A percentile compares a stretch with the other conserved stretches of the same genome.
Evolutionary conservation across 1,140 invertebrate species (phyloP).

Genomic region (Drosophila ficusphila): DNA sequence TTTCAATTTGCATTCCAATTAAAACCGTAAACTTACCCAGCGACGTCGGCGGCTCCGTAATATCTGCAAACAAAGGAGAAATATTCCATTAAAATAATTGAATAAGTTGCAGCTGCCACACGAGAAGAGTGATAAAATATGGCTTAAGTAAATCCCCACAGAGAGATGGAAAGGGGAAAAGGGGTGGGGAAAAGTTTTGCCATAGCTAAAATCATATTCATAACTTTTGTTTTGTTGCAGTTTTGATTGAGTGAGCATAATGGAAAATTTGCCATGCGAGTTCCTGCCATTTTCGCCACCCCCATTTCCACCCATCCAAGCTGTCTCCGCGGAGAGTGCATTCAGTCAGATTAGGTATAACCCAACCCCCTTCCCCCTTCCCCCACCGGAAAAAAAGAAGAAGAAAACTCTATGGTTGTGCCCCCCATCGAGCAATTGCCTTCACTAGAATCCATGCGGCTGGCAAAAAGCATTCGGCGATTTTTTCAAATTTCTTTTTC

Average conservation of each 20-base stretch:
- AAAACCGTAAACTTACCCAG: slow-evolving; percentile 50
- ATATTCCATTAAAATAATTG: slow-evolving; percentile 79
- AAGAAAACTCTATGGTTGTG: slow-evolving; percentile 2
- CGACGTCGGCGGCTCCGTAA: slow-evolving; percentile 3
- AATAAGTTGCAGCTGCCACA: slow-evolving; percentile 70
- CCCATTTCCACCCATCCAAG: not conserved
- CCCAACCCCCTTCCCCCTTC: too few relatives aligned
- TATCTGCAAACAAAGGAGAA: slow-evolving; percentile 43
- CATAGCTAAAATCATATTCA: slow-evolving; percentile 64
- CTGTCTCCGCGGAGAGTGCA: slow-evolving; percentile 50
- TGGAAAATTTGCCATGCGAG: slow-evolving; percentile 56
- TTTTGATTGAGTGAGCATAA: slow-evolving; percentile 61
- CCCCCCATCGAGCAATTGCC: slow-evolving; percentile 34
- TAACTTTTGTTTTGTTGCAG: slow-evolving; percentile 73
- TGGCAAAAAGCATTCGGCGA: slow-evolving; percentile 23
- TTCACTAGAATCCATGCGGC: slow-evolving; percentile 10
- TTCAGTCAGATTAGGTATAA: slow-evolving; percentile 63
- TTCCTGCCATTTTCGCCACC: slow-evolving; percentile 2
- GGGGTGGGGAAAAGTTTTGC: slow-evolving; percentile 37
- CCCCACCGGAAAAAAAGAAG: slow-evolving; percentile 28
- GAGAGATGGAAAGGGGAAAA: too few relatives aligned
- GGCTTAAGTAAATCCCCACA: slow-evolving; percentile 68
- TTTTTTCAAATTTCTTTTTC: slow-evolving; percentile 31
- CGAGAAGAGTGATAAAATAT: slow-evolving; percentile 58
- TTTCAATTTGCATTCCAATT: slow-evolving; percentile 63